Evolutionary conservation across 2,888 invertebrate species (phyloP).

Genomic region (Phaedon cochleariae): DNA sequence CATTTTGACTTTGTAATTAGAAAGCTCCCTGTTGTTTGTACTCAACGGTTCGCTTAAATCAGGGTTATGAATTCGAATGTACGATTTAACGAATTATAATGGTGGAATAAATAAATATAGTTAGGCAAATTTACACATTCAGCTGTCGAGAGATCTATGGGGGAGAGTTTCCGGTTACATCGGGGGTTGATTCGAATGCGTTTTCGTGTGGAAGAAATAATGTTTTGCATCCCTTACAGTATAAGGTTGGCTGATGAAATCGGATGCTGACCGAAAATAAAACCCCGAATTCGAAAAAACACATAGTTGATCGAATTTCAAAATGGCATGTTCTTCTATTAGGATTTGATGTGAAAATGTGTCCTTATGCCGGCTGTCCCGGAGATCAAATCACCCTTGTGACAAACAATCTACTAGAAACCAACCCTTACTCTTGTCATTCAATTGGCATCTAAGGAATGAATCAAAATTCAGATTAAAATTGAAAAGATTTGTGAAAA

Average conservation of each 20-base stretch:
- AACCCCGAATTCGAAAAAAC: too few species aligned
- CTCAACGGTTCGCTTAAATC: slow-evolving; percentile 58
- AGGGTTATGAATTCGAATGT: slow-evolving; percentile 61
- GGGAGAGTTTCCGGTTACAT: slow-evolving; percentile 44
- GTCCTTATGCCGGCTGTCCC: too few species aligned
- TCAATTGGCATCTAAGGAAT: too few species aligned
- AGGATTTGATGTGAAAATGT: too few species aligned
- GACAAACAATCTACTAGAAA: too few species aligned
- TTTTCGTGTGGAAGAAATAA: slow-evolving; percentile 1
- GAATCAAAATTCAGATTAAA: too few species aligned
- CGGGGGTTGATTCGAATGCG: slow-evolving; percentile 24
- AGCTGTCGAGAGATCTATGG: slow-evolving; percentile 51
- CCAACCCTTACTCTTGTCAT: too few species aligned
- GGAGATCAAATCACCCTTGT: too few species aligned
- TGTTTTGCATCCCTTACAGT: slow-evolving; percentile 11
- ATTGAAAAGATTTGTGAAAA: too few species aligned
- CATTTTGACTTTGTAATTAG: slow-evolving; percentile 62
- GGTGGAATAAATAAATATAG: slow-evolving; percentile 61
- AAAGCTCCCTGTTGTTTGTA: slow-evolving; percentile 57
- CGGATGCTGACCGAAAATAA: not conserved
- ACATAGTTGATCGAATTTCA: too few species aligned
- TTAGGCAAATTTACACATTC: slow-evolving; percentile 62
- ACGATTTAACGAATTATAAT: slow-evolving; percentile 61
- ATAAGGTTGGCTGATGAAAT: not conserved
- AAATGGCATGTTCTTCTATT: too few species aligned